Percentiles rank a stretch among this genome's conserved stretches.
phyloP scores from a whole-genome alignment of 2,888 invertebrate species.

The Drosophila lacicola region DNA sequence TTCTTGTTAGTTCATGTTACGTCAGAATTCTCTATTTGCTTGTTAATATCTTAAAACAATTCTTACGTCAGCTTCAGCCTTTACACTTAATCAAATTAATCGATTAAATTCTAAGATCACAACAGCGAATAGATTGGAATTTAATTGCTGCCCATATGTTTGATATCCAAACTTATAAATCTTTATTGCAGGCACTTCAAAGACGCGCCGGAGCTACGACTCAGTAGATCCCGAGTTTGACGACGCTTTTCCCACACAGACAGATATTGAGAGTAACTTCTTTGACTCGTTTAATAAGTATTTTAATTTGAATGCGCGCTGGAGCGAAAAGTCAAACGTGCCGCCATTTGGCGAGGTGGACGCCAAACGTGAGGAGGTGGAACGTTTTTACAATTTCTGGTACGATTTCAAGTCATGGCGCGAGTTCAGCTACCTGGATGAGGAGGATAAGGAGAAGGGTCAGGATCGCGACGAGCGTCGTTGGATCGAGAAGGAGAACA shows the following conservation, averaged over 20 bases:
- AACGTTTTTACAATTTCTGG: slow-evolving; percentile 98
- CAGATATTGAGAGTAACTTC: slow-evolving; percentile 92
- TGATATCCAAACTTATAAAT: neutral
- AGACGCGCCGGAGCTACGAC: slow-evolving; percentile 95
- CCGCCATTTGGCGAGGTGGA: slow-evolving; percentile 92
- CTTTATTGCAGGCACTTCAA: slow-evolving; percentile 88
- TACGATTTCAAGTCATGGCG: slow-evolving; percentile 99
- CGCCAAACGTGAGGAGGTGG: slow-evolving; percentile 93
- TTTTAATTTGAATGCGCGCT: slow-evolving; percentile 93
- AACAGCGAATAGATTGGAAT: too few species aligned
- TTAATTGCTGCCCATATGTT: too few species aligned
- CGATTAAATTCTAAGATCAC: too few species aligned
- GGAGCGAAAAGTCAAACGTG: slow-evolving; percentile 95
- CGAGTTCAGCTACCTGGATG: slow-evolving; percentile 99
- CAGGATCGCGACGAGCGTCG: slow-evolving; percentile 97
- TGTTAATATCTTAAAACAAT: slow-evolving; percentile 7
- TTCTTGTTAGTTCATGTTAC: neutral
- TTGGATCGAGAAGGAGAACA: slow-evolving; percentile 99
- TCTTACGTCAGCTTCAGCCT: neutral
- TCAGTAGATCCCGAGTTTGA: slow-evolving; percentile 98
- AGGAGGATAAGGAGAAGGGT: slow-evolving; percentile 99
- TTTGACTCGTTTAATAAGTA: slow-evolving; percentile 89
- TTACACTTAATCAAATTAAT: too few species aligned
- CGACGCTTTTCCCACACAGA: slow-evolving; percentile 92
- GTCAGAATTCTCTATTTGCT: neutral